A percentile compares a stretch with the other conserved stretches of the same genome.
Conservation (phyloP, 2,797 vertebrate species). For the Strix occidentalis region DNA sequence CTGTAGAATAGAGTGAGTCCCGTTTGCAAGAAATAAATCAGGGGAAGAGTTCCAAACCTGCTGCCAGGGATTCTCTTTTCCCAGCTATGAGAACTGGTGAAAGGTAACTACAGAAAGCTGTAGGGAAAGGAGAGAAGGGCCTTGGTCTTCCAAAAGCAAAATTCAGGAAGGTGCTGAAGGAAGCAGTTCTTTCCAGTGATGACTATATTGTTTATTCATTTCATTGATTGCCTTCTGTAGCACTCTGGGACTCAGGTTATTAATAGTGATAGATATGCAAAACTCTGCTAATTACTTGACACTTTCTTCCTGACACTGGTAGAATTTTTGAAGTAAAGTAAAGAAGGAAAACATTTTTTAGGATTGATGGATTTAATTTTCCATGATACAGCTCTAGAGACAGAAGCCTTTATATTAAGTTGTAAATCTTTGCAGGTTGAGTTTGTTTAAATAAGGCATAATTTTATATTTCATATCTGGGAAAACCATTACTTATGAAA, state of each 20-base stretch:
- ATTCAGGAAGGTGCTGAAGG: not conserved
- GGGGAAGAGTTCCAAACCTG: not conserved
- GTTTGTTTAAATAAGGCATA: constrained; percentile 41
- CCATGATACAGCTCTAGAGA: not conserved
- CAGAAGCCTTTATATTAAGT: constrained; percentile 30
- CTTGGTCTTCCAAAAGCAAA: not conserved
- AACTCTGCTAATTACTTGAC: constrained; percentile 24
- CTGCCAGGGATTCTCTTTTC: not conserved
- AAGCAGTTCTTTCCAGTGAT: not conserved
- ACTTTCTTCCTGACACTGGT: not conserved
- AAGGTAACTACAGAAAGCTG: not conserved
- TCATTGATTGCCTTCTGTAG: not conserved
- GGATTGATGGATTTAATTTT: constrained; percentile 65
- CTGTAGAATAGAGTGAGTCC: not conserved
- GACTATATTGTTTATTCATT: not conserved
- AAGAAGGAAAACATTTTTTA: not conserved
- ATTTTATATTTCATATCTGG: not conserved
- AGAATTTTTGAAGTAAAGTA: not conserved
- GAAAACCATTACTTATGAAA: not conserved
- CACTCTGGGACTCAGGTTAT: not conserved
- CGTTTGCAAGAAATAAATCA: not conserved
- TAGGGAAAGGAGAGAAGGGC: not conserved
- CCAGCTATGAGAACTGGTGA: not conserved
- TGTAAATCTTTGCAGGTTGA: constrained; percentile 48
- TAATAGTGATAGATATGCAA: not conserved